These are phyloP conservation scores for Brenthis hecate DNA, from an alignment of 2,888 invertebrate genomes.

Conservation along the genomic window DNA sequence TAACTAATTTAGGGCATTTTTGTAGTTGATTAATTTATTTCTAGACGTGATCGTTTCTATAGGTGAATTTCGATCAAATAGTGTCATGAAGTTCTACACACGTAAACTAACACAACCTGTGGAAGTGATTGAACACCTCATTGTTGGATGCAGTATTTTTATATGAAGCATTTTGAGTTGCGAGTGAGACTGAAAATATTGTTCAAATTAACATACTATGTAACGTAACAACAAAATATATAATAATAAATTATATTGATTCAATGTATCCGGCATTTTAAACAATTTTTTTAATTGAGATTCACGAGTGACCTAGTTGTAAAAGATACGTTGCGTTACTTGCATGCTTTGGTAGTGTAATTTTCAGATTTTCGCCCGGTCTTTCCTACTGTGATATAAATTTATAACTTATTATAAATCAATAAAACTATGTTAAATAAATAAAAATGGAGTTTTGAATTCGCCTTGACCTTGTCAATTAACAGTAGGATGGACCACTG, in stretches of 20 bases:
- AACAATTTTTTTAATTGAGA: constrained; percentile 50
- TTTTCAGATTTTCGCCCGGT: constrained; percentile 80
- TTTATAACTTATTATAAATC: constrained; percentile 58
- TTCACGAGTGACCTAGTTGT: constrained; percentile 62
- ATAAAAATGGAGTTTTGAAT: constrained; percentile 60
- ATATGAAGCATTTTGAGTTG: constrained; percentile 73
- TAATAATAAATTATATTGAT: constrained; percentile 70
- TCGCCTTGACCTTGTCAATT: constrained; percentile 68
- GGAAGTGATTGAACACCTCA: constrained; percentile 56
- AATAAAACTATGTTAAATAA: constrained; percentile 43
- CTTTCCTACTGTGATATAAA: constrained; percentile 78
- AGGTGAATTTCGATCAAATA: constrained; percentile 76
- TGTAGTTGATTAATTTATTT: constrained; percentile 77
- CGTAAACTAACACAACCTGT: constrained; percentile 55
- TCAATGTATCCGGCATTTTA: constrained; percentile 46
- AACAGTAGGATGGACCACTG: constrained; percentile 64
- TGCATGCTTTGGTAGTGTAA: constrained; percentile 76
- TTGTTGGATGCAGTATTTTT: constrained; percentile 77
- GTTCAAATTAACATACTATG: constrained; percentile 67
- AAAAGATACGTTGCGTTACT: constrained; percentile 74
- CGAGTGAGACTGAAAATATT: constrained; percentile 77
- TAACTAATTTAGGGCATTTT: constrained; percentile 79
- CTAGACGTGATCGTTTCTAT: constrained; percentile 73
- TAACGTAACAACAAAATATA: constrained; percentile 55
- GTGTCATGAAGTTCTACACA: constrained; percentile 59